Evolutionary conservation across 1,140 invertebrate species (phyloP).

Genomic region (Nasonia vitripennis): DNA sequence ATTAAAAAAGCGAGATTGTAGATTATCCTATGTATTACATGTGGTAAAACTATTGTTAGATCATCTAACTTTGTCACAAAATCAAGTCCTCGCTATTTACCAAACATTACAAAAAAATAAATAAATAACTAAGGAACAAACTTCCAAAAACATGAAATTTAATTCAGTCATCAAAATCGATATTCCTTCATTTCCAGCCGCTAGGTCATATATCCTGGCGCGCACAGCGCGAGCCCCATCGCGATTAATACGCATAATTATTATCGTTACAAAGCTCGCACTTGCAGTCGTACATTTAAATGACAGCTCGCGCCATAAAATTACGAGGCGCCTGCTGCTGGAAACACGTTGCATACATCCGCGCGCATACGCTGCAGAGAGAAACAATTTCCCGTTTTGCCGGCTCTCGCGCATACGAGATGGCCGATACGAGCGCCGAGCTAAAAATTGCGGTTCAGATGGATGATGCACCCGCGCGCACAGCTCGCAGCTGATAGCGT

Average conservation of each 20-base stretch:
- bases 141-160: not conserved
- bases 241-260: slow-evolving; percentile 13
- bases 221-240: not conserved
- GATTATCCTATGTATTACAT: too few relatives aligned
- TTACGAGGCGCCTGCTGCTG: slow-evolving; percentile 5
- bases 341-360: not conserved
- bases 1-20: too few relatives aligned
- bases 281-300: slow-evolving; percentile 16
- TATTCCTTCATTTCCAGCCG: not conserved
- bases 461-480: not conserved
- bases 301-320: slow-evolving; percentile 30
- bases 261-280: slow-evolving; percentile 19
- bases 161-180: not conserved
- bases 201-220: not conserved
- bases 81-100: too few relatives aligned
- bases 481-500: not conserved
- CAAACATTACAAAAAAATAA: too few relatives aligned
- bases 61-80: too few relatives aligned
- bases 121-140: not conserved
- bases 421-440: not conserved
- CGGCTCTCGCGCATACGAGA: not conserved
- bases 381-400: slow-evolving; percentile 14
- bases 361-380: not conserved
- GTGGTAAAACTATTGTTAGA: too few relatives aligned
- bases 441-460: slow-evolving; percentile 10